phyloP scores from a whole-genome alignment of 2,113 vertebrate genomes.

The Myiozetetes cayanensis region DNA sequence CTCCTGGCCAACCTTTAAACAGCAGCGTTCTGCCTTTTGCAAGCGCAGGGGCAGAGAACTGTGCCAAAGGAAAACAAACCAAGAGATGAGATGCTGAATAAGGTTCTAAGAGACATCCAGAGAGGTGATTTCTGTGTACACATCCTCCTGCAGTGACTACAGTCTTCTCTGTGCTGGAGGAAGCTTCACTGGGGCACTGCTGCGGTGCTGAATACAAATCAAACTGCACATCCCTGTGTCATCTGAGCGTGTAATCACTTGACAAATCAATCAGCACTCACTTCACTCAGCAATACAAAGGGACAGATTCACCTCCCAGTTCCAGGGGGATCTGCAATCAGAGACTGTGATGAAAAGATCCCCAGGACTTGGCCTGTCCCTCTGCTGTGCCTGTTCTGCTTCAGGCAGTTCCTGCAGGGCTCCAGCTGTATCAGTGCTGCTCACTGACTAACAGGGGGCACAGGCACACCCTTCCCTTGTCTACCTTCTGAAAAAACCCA shows the following conservation, averaged over 20 bases:
- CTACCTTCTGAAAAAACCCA: background rate
- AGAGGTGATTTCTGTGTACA: background rate
- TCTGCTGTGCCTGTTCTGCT: background rate
- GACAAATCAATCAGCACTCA: slow-evolving; percentile 56
- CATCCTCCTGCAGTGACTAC: background rate
- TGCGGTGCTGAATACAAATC: slow-evolving; percentile 21
- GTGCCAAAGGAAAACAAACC: background rate
- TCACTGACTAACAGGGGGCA: background rate
- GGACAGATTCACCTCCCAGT: slow-evolving; percentile 24
- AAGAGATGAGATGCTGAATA: background rate
- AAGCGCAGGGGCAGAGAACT: slow-evolving; percentile 18
- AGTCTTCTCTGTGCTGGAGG: background rate
- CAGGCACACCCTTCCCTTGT: background rate
- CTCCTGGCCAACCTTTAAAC: background rate
- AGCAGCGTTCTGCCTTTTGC: background rate
- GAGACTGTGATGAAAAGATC: background rate
- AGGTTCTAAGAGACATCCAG: background rate
- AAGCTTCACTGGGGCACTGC: background rate
- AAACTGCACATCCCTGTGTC: slow-evolving; percentile 24
- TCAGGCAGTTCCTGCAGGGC: background rate
- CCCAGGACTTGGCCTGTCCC: background rate
- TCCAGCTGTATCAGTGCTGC: background rate
- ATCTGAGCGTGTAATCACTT: slow-evolving; percentile 59
- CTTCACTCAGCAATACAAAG: slow-evolving; percentile 55
- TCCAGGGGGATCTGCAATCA: slow-evolving; percentile 33